phyloP scores from a whole-genome alignment of 2,113 vertebrate genomes.

The Formicarius rufipectus region DNA sequence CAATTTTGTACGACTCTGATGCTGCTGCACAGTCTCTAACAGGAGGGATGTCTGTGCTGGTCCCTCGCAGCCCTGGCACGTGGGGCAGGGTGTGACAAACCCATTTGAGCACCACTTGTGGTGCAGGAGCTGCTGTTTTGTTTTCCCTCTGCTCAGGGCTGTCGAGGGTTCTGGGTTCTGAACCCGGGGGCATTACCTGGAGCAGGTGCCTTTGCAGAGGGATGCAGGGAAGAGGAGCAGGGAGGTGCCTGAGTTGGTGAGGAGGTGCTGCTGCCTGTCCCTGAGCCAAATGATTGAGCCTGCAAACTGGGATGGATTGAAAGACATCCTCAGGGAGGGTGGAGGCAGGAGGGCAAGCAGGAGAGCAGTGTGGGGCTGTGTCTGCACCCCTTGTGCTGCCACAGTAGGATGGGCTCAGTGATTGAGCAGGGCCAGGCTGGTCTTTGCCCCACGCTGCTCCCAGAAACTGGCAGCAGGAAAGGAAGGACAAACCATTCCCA shows the following conservation, averaged over 20 bases:
- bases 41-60: neutral
- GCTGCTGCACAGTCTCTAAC: neutral
- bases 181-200: neutral
- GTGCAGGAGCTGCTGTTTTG: neutral
- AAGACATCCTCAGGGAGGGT: fast-evolving
- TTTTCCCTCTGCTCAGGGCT: neutral
- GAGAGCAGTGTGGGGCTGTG: neutral
- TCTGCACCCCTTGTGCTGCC: neutral
- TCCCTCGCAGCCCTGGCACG: fast-evolving
- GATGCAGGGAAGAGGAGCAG: neutral
- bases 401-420: fast-evolving
- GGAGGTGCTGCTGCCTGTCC: neutral
- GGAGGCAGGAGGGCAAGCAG: neutral
- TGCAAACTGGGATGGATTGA: neutral
- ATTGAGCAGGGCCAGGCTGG: neutral
- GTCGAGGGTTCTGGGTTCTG: neutral
- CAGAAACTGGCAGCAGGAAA: neutral
- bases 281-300: neutral
- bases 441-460: neutral
- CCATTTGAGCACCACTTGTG: neutral
- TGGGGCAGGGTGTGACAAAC: neutral
- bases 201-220: neutral
- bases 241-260: neutral
- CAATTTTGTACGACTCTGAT: neutral
- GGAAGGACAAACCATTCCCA: neutral